phyloP scores from a whole-genome alignment of 2,797 vertebrate genomes.

The Crocodylus rhombifer region DNA sequence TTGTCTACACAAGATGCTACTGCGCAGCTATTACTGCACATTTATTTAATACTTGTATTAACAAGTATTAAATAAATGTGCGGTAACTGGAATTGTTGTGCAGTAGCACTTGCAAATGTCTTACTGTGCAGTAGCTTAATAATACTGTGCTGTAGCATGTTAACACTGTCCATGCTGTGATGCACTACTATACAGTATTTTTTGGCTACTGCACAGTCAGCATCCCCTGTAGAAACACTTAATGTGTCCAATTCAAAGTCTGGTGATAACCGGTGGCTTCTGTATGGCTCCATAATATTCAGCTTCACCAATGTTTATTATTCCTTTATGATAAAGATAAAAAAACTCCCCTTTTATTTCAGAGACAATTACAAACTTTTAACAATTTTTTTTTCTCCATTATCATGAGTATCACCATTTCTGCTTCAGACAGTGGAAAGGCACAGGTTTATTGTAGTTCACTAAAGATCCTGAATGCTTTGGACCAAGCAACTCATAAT shows the following conservation, averaged over 20 bases:
- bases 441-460: slow-evolving; percentile 60
- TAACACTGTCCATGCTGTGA: no score
- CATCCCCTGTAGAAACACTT: background rate
- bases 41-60: no score
- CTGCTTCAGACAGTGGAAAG: slow-evolving; percentile 42
- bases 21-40: no score
- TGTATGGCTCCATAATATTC: slow-evolving; percentile 14
- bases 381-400: slow-evolving; percentile 57
- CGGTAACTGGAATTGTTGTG: no score
- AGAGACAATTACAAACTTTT: slow-evolving; percentile 44
- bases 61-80: no score
- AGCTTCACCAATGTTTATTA: slow-evolving; percentile 26
- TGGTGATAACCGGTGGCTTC: background rate
- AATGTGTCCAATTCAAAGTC: background rate
- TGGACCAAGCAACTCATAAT: slow-evolving; percentile 50
- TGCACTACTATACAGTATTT: no score
- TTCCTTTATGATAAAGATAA: slow-evolving; percentile 59
- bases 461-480: slow-evolving; percentile 32
- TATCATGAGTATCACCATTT: slow-evolving; percentile 62
- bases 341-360: slow-evolving; percentile 61
- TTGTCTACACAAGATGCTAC: no score
- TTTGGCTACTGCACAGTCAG: no score
- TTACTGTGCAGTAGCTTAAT: no score
- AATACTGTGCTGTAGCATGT: no score
- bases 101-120: no score